Conservation (phyloP, 2,797 vertebrate species). For the Ciconia nigra region DNA sequence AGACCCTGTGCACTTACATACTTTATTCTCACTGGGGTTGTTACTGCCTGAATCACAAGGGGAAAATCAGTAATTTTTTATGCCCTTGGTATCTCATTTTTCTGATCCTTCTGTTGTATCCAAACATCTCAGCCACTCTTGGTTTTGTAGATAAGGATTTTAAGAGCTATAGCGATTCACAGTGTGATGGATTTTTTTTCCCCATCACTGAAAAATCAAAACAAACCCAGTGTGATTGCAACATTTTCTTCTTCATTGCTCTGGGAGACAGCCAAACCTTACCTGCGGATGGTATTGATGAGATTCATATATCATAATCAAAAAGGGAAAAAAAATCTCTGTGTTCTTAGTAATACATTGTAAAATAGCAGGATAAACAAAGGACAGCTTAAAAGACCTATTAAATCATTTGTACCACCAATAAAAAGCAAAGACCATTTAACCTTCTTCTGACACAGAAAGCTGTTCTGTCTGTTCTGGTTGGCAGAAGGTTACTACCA, state of each 20-base stretch:
- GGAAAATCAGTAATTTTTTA: not conserved
- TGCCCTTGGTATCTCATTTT: not conserved
- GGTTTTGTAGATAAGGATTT: not conserved
- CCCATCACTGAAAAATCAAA: not conserved
- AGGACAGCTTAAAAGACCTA: slow-evolving; percentile 3
- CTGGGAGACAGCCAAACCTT: not conserved
- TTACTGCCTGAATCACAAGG: not conserved
- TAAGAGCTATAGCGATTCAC: not conserved
- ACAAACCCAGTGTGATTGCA: not conserved
- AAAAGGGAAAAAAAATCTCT: not conserved
- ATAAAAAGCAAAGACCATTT: slow-evolving; percentile 25
- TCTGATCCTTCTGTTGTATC: not conserved
- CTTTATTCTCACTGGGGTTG: not conserved
- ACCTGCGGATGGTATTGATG: not conserved
- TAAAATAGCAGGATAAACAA: slow-evolving; percentile 27
- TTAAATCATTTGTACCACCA: slow-evolving; percentile 22
- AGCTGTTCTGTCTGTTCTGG: not conserved
- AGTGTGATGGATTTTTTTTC: not conserved
- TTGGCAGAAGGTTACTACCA: not conserved
- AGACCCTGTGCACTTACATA: not conserved
- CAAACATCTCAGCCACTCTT: not conserved
- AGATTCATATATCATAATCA: slow-evolving; percentile 23
- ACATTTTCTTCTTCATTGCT: not conserved
- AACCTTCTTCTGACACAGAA: slow-evolving; percentile 19
- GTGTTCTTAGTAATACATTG: not conserved